phyloP scores from a whole-genome alignment of 2,113 vertebrate genomes.

The Nannospalax galili region DNA sequence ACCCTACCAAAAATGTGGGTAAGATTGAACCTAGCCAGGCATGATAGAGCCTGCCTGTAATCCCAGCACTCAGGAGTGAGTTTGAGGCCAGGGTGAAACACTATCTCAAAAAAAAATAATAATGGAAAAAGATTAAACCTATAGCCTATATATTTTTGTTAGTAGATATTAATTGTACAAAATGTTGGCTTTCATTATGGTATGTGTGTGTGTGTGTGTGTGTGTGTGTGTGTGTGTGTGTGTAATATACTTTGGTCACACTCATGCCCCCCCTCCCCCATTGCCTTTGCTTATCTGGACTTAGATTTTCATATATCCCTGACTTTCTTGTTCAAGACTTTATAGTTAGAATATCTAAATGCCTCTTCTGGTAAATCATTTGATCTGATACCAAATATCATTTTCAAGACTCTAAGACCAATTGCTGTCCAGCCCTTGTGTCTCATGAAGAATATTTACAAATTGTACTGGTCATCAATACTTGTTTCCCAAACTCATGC shows the following conservation, averaged over 20 bases:
- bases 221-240: too few relatives aligned
- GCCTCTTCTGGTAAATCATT: not conserved
- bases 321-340: not conserved
- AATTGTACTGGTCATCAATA: not conserved
- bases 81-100: not conserved
- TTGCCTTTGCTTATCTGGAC: not conserved
- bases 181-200: not conserved
- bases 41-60: not conserved
- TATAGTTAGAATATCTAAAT: not conserved
- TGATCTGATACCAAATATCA: not conserved
- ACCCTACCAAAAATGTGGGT: not conserved
- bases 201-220: too few relatives aligned
- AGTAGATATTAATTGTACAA: too few relatives aligned
- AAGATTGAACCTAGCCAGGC: not conserved
- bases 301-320: not conserved
- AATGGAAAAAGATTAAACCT: not conserved
- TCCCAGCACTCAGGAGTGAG: not conserved
- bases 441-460: constrained; percentile 12
- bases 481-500: not conserved
- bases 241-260: too few relatives aligned
- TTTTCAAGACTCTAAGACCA: not conserved
- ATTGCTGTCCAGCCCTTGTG: not conserved
- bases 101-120: not conserved
- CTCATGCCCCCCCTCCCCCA: not conserved
- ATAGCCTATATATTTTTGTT: not conserved